These are phyloP conservation scores for Cheirogaleus medius DNA, from an alignment of 2,113 vertebrate species.

Conservation along the genomic window DNA sequence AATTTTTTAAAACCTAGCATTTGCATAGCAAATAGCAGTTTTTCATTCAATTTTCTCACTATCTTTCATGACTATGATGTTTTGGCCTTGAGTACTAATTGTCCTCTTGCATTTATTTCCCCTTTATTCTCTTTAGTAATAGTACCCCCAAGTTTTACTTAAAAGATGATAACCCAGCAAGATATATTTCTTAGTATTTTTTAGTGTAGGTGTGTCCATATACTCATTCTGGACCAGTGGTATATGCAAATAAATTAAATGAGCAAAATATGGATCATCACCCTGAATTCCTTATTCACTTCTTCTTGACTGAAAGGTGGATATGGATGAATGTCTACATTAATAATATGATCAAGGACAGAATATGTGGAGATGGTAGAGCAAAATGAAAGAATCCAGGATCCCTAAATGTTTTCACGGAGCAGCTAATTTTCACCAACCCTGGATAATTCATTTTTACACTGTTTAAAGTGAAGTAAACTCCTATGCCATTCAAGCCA, in stretches of 20 bases:
- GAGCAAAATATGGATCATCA: neutral
- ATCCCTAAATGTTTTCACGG: neutral
- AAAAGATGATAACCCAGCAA: neutral
- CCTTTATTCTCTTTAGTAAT: neutral
- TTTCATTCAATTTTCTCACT: neutral
- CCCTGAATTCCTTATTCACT: neutral
- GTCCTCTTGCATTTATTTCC: neutral
- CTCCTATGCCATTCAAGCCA: neutral
- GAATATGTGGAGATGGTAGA: neutral
- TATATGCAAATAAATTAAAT: neutral
- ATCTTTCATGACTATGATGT: neutral
- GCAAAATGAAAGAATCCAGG: neutral
- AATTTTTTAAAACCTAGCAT: neutral
- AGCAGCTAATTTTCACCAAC: neutral
- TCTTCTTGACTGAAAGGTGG: neutral
- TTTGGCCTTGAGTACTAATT: neutral
- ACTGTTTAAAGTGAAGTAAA: neutral
- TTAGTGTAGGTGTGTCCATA: neutral
- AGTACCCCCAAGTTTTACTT: neutral
- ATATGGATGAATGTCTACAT: neutral
- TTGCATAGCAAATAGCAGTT: neutral
- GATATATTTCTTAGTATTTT: neutral
- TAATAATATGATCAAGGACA: neutral
- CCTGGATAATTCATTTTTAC: neutral
- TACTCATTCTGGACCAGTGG: neutral